Evolutionary conservation across 2,113 vertebrate genomes (phyloP).

Genomic region (Plecotus auritus): DNA sequence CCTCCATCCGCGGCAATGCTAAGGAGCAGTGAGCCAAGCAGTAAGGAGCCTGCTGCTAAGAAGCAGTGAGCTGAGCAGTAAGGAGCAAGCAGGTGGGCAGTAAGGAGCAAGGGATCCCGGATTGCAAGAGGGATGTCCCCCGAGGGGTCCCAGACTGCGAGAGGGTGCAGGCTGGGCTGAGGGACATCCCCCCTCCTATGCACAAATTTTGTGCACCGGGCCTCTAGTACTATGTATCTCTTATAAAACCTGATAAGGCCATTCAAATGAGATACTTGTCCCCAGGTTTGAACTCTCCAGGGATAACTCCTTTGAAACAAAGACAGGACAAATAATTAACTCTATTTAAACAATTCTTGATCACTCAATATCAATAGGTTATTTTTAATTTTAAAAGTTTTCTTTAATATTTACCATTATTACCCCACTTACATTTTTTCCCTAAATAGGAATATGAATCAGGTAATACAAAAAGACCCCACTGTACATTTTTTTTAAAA

Average conservation of each 20-base stretch:
- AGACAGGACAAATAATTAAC: constrained; percentile 15
- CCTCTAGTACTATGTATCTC: not conserved
- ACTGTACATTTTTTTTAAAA: not conserved
- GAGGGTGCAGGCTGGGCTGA: no score
- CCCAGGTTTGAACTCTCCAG: not conserved
- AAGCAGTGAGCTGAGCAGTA: no score
- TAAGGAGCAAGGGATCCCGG: no score
- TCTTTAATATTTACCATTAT: not conserved
- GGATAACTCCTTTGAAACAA: not conserved
- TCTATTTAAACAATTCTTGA: constrained; percentile 30
- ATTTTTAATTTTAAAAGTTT: not conserved
- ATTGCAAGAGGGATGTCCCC: no score
- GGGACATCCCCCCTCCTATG: no score
- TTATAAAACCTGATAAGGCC: not conserved
- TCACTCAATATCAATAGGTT: not conserved
- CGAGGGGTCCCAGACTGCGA: no score
- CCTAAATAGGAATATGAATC: not conserved
- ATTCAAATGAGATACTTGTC: constrained; percentile 7
- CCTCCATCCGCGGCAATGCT: no score
- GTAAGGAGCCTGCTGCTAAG: no score
- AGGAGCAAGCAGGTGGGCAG: no score
- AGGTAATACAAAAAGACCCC: not conserved
- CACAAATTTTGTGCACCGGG: no score
- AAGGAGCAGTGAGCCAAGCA: no score
- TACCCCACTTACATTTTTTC: not conserved